Base-by-base conservation (phyloP, 2,113 vertebrate species). In the Heteronetta atricapilla region DNA sequence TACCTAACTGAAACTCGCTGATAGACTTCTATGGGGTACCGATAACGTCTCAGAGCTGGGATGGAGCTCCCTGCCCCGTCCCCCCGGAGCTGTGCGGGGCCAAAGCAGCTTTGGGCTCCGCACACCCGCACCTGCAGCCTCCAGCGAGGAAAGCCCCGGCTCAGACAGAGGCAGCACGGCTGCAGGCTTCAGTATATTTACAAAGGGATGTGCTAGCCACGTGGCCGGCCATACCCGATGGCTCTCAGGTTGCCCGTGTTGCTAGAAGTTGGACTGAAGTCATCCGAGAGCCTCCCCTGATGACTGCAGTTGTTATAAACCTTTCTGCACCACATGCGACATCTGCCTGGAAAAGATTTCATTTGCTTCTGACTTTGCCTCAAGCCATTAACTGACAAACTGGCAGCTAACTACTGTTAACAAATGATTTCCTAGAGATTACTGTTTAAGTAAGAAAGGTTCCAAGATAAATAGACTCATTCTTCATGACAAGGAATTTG, bases 351-450 rank as follows among this genome's bases (percentile, higher is more conserved):
- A 81, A 93, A 92, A 78, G 76, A 89, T 88, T 97, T 91, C 88
- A 64, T 79, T 88, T 34, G 25, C 91, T 91, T 89, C 94, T 88
- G 91, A 82, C 87, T 97, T 94, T 60, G 95, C 97, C 95, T 95
- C 89, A 60, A 97, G 95, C 93, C 94, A 96, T 95, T 95, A 93
- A 93, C 92, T 92, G 95, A 94, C 95, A 95, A 95, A 94, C 94
- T 96, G 95, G 92, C 93, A 96, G 96, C 40, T 50, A 95, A 81
- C 90, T 80, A 85, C 94, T 95, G 94, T 81, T 97, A 96, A 96
- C 86, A 96, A 97, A 97, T 93, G 78, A 95, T 97, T 97, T 97
- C 95, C 94, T 96, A 96, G 94, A 96, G 97, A 97, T 95, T 96
- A 96, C 82, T 63, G 89, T 86, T 97, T 79, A 95, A 97, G 94